These are phyloP conservation scores for Holothuria scabra DNA, from an alignment of 53 echinoderm and acorn worm species.

Conservation along the genomic window DNA sequence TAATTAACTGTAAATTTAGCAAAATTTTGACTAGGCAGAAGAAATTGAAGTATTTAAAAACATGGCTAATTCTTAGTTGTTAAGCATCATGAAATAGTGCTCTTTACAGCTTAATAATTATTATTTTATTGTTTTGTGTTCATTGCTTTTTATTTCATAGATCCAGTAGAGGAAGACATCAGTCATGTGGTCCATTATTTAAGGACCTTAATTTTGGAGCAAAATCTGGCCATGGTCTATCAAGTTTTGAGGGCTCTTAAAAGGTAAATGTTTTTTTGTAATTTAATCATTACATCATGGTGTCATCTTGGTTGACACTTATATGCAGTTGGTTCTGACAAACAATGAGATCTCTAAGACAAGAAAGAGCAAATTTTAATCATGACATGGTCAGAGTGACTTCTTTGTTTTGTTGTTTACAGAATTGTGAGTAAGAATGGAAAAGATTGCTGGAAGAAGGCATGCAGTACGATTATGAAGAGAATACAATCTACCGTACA, in stretches of 20 bases:
- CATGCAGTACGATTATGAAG: slow-evolving; percentile 7
- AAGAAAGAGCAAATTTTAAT: not conserved
- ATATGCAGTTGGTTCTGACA: not conserved
- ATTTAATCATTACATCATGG: no score
- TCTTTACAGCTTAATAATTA: no score
- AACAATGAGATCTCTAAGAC: not conserved
- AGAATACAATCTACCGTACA: slow-evolving; percentile 19
- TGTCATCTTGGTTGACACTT: not conserved
- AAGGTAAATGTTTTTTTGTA: not conserved
- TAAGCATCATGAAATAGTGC: no score
- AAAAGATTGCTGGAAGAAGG: not conserved
- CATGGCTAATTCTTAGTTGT: no score
- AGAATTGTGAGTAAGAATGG: slow-evolving; percentile 11
- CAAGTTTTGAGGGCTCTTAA: slow-evolving; percentile 35
- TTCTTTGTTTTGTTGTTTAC: not conserved
- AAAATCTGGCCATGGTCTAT: slow-evolving; percentile 30
- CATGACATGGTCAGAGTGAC: not conserved
- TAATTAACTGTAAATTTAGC: no score
- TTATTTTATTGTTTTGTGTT: no score
- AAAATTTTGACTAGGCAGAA: no score
- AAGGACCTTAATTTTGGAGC: slow-evolving; percentile 23
- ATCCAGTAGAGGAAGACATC: slow-evolving; percentile 26
- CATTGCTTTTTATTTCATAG: not conserved
- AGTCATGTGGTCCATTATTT: slow-evolving; percentile 39
- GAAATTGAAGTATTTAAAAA: no score